Base-by-base conservation (phyloP, 2,888 invertebrate genomes). In the Epiblema foenella region DNA sequence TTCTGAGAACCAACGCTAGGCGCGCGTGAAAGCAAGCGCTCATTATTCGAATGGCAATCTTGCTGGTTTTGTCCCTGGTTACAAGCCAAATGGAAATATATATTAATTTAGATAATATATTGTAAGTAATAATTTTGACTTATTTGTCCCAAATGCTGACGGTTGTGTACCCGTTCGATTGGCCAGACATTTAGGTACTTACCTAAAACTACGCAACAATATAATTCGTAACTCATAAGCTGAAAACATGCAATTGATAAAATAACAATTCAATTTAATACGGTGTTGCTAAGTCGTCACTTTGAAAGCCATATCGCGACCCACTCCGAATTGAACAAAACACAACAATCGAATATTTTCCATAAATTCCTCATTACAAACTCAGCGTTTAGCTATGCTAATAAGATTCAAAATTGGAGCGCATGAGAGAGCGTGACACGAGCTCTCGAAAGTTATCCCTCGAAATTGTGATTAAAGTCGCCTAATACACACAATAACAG, bases 401-500 rank as follows among this genome's bases (percentile, higher is more conserved):
- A 39, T 54, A 64, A 64, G 64, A 64, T 54, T 39, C 39, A 64
- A 24, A 39, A 7, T 64, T 39, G n/a, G 39, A 54, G 7, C 18
- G 2, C 52, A 11, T 20, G 7, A 20, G 2, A 39, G 18, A 54
- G 52, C 39, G 24, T 39, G 10, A 54, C 20, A 39, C 20, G 64
- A 64, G 52, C 37, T 18, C 54, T 39, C 64, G 39, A 52, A 11
- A 64, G 52, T 64, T 39, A 64, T 64, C 37, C 24, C n/a, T 54
- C 39, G 64, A 54, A 64, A 92, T 92, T 91, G 92, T 93, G 93
- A 93, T 93, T 93, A 93, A 93, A 90, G 87, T 89, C 91, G 89
- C 91, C 91, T 90, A 92, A 93, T 92, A 91, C 91, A 93, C 91
- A 93, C 92, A 93, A 91, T 91, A 92, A 93, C 93, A 91, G 91